A percentile compares a stretch with the other conserved stretches of the same genome.
phyloP scores from a whole-genome alignment of 2,113 vertebrate species.

The Zapornia atra region DNA sequence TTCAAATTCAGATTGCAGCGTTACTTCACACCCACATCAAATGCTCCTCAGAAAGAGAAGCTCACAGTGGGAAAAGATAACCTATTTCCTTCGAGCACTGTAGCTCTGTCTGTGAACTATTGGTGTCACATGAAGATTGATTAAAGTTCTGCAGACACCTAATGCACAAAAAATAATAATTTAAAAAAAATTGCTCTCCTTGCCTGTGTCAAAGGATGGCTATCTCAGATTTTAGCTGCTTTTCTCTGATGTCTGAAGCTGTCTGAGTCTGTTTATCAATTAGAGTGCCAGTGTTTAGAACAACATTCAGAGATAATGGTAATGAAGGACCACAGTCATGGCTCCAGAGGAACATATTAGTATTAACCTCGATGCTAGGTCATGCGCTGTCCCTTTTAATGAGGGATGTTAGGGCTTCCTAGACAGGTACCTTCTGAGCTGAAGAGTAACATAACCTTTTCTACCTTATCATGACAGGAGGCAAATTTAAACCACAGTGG shows the following conservation, averaged over 20 bases:
- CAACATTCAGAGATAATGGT: slow-evolving; percentile 18
- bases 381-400: slow-evolving; percentile 19
- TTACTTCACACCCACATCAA: slow-evolving; percentile 3
- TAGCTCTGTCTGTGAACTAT: neutral
- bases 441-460: slow-evolving; percentile 44
- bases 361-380: slow-evolving; percentile 10
- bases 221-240: neutral
- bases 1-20: slow-evolving; percentile 21
- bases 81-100: slow-evolving; percentile 20
- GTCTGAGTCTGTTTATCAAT: slow-evolving; percentile 1
- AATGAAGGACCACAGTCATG: slow-evolving; percentile 1
- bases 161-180: neutral
- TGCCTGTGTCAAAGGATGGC: neutral
- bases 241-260: neutral
- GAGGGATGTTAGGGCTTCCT: slow-evolving; percentile 36
- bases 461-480: slow-evolving; percentile 47
- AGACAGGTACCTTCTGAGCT: slow-evolving; percentile 10
- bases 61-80: neutral
- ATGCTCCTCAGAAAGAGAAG: neutral
- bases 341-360: neutral
- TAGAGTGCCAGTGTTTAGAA: neutral
- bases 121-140: slow-evolving; percentile 4
- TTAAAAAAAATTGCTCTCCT: neutral
- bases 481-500: slow-evolving; percentile 34
- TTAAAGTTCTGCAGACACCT: neutral